phyloP scores from a whole-genome alignment of 2,888 invertebrate species.

The Capitulum mitella region DNA sequence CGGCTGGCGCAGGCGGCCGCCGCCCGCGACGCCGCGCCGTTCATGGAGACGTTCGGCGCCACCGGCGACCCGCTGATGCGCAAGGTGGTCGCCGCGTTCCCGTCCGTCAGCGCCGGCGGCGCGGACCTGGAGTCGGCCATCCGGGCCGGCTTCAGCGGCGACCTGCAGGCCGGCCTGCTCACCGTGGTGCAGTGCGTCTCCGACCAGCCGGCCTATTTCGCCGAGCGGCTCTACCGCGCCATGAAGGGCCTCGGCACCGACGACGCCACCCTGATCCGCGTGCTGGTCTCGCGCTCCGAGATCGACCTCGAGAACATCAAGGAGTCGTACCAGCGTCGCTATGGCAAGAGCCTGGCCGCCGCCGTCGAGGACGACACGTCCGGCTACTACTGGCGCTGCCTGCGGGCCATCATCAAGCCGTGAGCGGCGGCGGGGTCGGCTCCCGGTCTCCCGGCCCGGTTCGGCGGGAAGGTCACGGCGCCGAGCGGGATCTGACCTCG shows the following conservation, averaged over 20 bases:
- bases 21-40: background rate
- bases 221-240: slow-evolving; percentile 31
- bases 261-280: slow-evolving; percentile 34
- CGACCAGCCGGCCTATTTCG: slow-evolving; percentile 34
- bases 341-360: background rate
- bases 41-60: background rate
- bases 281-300: slow-evolving; percentile 33
- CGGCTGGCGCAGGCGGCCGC: background rate
- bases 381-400: slow-evolving; percentile 39
- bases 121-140: slow-evolving; percentile 54
- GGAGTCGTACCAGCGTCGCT: background rate
- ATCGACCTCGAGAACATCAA: background rate
- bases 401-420: slow-evolving; percentile 36
- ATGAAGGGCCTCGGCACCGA: slow-evolving; percentile 35
- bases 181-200: slow-evolving; percentile 30
- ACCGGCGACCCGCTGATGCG: background rate
- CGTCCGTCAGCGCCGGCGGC: background rate
- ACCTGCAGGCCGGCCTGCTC: slow-evolving; percentile 43
- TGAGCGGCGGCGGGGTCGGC: too few relatives aligned
- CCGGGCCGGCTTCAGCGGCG: slow-evolving; percentile 53
- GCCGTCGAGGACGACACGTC: slow-evolving; percentile 34
- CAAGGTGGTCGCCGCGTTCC: background rate
- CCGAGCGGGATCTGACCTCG: too few relatives aligned
- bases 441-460: too few relatives aligned
- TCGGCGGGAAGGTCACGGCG: too few relatives aligned